Evolutionary conservation across 2,888 invertebrate genomes (phyloP).

Genomic region (Eremobia ochroleuca): DNA sequence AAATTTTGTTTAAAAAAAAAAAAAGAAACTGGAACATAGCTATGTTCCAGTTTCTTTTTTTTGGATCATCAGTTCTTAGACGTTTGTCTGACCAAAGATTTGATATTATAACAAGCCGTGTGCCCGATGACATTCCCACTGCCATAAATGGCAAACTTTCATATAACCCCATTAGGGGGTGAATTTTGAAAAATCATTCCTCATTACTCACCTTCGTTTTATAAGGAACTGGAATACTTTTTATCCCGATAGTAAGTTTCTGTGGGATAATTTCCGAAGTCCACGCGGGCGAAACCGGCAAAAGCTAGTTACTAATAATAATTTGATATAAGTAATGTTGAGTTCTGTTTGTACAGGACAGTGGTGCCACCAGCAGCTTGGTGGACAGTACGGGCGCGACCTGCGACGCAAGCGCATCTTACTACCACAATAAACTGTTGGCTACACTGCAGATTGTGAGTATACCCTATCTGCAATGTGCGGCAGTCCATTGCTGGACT

Average conservation of each 20-base stretch:
- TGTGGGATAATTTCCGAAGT: background rate
- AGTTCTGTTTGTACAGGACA: conserved; percentile 47
- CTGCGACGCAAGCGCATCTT: conserved; percentile 72
- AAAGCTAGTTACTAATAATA: background rate
- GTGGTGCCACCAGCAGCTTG: conserved; percentile 56
- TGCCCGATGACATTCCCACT: background rate
- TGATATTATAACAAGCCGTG: background rate
- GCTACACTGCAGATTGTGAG: conserved; percentile 83
- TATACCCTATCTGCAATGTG: conserved; percentile 16
- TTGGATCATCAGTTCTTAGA: background rate
- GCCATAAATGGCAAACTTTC: background rate
- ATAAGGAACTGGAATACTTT: background rate
- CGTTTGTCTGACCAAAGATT: background rate
- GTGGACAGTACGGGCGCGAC: conserved; percentile 77
- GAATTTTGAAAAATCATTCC: background rate
- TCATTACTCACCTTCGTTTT: background rate
- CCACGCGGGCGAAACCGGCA: background rate
- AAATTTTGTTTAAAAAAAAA: too few relatives aligned
- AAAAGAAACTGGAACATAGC: too few relatives aligned
- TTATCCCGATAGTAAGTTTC: background rate
- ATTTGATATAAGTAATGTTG: background rate
- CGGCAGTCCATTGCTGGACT: background rate
- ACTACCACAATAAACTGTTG: conserved; percentile 79
- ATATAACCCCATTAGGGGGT: background rate
- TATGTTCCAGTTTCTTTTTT: background rate